Evolutionary conservation across 2,888 invertebrate genomes (phyloP).

Genomic region (Ellobium chinense): DNA sequence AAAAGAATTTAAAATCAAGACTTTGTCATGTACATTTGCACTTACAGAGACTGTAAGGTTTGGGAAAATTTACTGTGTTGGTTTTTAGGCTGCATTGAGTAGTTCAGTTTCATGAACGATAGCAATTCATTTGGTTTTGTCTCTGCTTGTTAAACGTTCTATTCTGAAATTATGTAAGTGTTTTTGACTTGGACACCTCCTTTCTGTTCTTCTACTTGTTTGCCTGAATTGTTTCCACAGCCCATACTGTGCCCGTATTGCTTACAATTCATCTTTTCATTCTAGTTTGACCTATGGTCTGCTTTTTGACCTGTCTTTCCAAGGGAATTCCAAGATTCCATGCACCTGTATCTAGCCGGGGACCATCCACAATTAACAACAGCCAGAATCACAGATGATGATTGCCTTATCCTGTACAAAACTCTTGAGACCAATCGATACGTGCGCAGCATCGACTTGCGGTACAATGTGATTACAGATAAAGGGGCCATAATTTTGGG

Average conservation of each 20-base stretch:
- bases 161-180: neutral
- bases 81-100: too few species aligned
- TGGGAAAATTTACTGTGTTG: too few species aligned
- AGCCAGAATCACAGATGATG: conserved; percentile 67
- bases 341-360: conserved; percentile 71
- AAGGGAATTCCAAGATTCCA: conserved; percentile 65
- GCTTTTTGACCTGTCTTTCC: neutral
- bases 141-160: neutral
- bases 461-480: conserved; percentile 77
- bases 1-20: too few species aligned
- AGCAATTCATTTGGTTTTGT: too few species aligned
- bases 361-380: conserved; percentile 73
- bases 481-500: conserved; percentile 71
- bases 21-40: too few species aligned
- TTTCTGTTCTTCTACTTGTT: neutral
- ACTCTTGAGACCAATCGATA: conserved; percentile 69
- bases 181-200: neutral
- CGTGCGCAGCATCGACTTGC: conserved; percentile 73
- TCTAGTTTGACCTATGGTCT: too few species aligned
- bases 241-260: too few species aligned
- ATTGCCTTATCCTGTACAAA: conserved; percentile 67
- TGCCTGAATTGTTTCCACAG: too few species aligned
- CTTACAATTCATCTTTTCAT: too few species aligned
- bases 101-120: too few species aligned
- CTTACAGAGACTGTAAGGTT: too few species aligned